These are phyloP conservation scores for Callocephalon fimbriatum DNA, from an alignment of 2,113 vertebrate genomes.

Conservation along the genomic window DNA sequence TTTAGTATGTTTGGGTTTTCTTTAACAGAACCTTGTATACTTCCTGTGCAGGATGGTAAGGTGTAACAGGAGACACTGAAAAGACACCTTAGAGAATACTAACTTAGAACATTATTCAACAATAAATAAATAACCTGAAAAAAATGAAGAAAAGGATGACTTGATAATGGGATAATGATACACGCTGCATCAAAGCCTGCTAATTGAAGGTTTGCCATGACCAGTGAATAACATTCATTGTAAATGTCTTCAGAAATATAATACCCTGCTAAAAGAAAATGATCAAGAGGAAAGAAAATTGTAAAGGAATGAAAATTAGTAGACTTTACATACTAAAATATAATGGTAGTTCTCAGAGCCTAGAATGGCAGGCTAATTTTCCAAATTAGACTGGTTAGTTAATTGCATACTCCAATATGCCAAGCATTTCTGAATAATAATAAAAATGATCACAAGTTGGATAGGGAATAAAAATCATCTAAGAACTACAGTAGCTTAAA, in stretches of 20 bases:
- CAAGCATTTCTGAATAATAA: conserved; percentile 17
- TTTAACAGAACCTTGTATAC: background rate
- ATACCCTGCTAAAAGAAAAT: conserved; percentile 65
- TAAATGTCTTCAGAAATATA: conserved; percentile 71
- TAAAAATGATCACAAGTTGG: conserved; percentile 11
- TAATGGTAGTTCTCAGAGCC: conserved; percentile 37
- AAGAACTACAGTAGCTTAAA: background rate
- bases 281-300: conserved; percentile 54
- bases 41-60: background rate
- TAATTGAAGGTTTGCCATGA: conserved; percentile 75
- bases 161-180: conserved; percentile 72
- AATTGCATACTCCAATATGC: conserved; percentile 13
- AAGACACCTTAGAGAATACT: background rate
- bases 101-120: background rate
- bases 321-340: conserved; percentile 64
- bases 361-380: conserved; percentile 48
- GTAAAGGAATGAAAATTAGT: conserved; percentile 63
- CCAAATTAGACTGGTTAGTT: conserved; percentile 53
- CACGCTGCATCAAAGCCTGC: conserved; percentile 31
- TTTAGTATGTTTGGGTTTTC: background rate
- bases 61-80: background rate
- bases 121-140: conserved; percentile 60
- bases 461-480: background rate
- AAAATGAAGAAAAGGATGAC: conserved; percentile 36
- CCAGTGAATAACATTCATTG: conserved; percentile 59